Evolutionary conservation across 2,888 invertebrate species (phyloP).

Genomic region (Macaria liturata): DNA sequence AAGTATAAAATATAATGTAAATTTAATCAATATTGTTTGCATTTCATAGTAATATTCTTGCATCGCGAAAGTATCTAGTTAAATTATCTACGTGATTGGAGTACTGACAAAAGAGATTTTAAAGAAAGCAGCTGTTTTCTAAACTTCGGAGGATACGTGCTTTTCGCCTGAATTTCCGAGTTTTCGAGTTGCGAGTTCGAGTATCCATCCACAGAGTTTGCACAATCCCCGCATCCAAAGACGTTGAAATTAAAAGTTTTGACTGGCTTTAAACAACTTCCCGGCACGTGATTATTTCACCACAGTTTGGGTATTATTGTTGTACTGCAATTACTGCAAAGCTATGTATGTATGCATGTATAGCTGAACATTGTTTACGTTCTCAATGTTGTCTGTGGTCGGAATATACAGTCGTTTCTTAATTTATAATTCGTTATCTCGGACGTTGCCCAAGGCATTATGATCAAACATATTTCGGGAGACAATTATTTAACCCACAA

Average conservation of each 20-base stretch:
- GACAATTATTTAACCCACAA: no score
- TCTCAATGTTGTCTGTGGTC: no score
- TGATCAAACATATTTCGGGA: no score
- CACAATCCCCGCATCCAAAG: slow-evolving; percentile 11
- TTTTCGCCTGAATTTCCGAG: slow-evolving; percentile 15
- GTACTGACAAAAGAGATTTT: slow-evolving; percentile 7
- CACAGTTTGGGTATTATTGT: slow-evolving; percentile 17
- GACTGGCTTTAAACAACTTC: slow-evolving; percentile 22
- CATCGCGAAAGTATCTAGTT: neutral
- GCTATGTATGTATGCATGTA: neutral
- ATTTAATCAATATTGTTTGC: no score
- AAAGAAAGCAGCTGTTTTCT: slow-evolving; percentile 14
- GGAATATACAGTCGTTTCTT: no score
- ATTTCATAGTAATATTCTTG: no score
- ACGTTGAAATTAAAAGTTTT: slow-evolving; percentile 25
- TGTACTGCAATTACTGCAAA: slow-evolving; percentile 2
- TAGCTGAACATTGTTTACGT: neutral
- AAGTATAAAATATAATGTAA: no score
- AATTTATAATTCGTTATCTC: no score
- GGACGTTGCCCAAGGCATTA: no score
- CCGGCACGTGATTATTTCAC: slow-evolving; percentile 22
- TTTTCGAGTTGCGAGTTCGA: slow-evolving; percentile 16
- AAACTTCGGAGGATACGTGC: slow-evolving; percentile 15
- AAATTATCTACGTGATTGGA: neutral
- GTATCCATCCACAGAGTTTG: slow-evolving; percentile 14